phyloP scores from a whole-genome alignment of 1,140 invertebrate species.

The Zaprionus ghesquierei region DNA sequence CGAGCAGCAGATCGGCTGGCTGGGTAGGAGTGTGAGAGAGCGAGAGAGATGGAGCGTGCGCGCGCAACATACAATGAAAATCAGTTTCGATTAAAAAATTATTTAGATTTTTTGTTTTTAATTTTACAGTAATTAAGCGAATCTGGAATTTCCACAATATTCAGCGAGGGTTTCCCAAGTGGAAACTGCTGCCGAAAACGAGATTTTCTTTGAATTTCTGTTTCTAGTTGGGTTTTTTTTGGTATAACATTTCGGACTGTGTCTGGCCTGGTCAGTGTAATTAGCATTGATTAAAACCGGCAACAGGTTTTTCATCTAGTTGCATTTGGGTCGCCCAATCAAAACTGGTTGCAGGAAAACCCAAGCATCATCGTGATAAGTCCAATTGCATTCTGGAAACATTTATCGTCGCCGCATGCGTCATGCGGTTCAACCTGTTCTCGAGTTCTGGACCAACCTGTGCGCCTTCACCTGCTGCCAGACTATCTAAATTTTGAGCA shows the following conservation, averaged over 20 bases:
- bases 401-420: neutral
- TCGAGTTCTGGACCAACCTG: neutral
- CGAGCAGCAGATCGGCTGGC: conserved; percentile 3
- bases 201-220: neutral
- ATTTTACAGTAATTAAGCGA: neutral
- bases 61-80: neutral
- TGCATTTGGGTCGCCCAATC: conserved; percentile 12
- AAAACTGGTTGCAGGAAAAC: conserved; percentile 41
- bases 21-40: neutral
- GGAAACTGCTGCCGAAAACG: conserved; percentile 5
- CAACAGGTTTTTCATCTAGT: conserved; percentile 20
- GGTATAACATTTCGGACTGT: neutral
- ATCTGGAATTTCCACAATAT: neutral
- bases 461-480: neutral
- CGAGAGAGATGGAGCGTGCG: neutral
- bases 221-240: neutral
- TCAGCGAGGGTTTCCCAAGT: neutral
- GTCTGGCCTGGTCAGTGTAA: neutral
- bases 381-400: neutral
- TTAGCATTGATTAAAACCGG: conserved; percentile 23
- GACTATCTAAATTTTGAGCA: neutral
- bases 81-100: neutral
- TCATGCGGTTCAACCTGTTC: conserved; percentile 7
- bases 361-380: conserved; percentile 8
- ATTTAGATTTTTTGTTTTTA: too few relatives aligned